Evolutionary conservation across 2,113 vertebrate species (phyloP), one percentile per base, ranked within the genome.

Genomic region (Nicator chloris): DNA sequence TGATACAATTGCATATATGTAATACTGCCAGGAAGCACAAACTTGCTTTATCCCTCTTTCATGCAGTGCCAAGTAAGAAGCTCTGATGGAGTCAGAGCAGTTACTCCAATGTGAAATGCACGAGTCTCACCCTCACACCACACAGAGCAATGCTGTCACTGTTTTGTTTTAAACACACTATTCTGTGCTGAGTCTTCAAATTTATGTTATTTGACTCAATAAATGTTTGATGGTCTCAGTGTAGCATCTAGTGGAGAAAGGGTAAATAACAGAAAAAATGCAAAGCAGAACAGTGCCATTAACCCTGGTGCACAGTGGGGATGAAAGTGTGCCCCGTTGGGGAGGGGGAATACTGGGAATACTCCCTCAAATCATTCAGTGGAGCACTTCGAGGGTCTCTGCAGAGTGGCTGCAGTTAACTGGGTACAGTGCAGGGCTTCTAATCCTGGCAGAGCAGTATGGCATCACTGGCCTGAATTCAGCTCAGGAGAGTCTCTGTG

Each of bases 171-270:
- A 89, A 86, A 78, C 37, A 50, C 30, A 35, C 42, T 70, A 42
- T 71, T 66, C 49, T 42, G 3, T 0, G 4, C 56, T 3, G 37
- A 59, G 57, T 86, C 82, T 92, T 90, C 79, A 81, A 60, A 94
- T 69, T 75, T 84, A 72, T 68, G 56, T 89, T 93, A 85, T 89
- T 95, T 95, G 78, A 68, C 53, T 96, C 94, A 85, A 82, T 95
- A 83, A 91, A 96, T 93, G 66, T 92, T 96, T 91, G 57, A 92
- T 89, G 88, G 96, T 95, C 87, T 88, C 84, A 40, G 68, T 86
- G 93, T 95, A 95, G 96, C 76, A 91, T 95, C 94, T 90, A 92
- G 76, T 81, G 68, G 92, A 95, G 81, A 86, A 76, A 93, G 87
- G 95, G 70, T 95, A 96, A 94, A 97, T 95, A 91, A 92, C 95